A percentile compares a stretch with the other conserved stretches of the same genome.
These are phyloP conservation scores for Xylocampa areola DNA, from an alignment of 2,888 invertebrate species.

Conservation along the genomic window DNA sequence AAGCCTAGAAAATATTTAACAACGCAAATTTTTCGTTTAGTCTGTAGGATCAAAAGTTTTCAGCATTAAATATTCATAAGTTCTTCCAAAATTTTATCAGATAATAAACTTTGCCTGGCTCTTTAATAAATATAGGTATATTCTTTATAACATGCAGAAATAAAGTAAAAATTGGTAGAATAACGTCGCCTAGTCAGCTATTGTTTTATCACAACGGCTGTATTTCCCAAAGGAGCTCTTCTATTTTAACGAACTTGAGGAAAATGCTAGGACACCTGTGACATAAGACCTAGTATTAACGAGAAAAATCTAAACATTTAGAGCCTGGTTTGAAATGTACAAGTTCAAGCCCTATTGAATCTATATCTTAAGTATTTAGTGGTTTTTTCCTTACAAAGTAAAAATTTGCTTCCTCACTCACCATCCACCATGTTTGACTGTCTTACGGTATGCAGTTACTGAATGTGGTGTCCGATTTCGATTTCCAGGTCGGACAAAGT, in stretches of 20 bases:
- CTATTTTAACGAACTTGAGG: slow-evolving; percentile 11
- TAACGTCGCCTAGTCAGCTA: slow-evolving; percentile 4
- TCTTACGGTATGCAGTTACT: too few species aligned
- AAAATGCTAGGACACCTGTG: background rate
- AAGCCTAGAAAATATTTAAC: slow-evolving; percentile 14
- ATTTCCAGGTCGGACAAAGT: too few species aligned
- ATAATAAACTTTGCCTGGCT: slow-evolving; percentile 13
- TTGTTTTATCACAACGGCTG: slow-evolving; percentile 15
- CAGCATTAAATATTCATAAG: slow-evolving; percentile 37
- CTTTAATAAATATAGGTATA: slow-evolving; percentile 22
- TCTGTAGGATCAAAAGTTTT: slow-evolving; percentile 26
- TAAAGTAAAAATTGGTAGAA: background rate
- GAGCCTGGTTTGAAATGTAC: too few species aligned
- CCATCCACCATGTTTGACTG: too few species aligned
- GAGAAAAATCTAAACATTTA: too few species aligned
- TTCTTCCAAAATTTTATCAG: slow-evolving; percentile 20
- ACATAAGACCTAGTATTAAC: too few species aligned
- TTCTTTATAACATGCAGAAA: slow-evolving; percentile 12
- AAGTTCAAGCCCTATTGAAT: too few species aligned
- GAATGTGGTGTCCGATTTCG: too few species aligned
- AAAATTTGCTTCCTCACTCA: too few species aligned
- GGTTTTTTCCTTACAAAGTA: too few species aligned
- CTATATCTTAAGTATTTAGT: too few species aligned
- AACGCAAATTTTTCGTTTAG: slow-evolving; percentile 32
- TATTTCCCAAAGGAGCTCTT: slow-evolving; percentile 38